Evolutionary conservation across 2,888 invertebrate genomes (phyloP).

Genomic region (Tetropium fuscum): DNA sequence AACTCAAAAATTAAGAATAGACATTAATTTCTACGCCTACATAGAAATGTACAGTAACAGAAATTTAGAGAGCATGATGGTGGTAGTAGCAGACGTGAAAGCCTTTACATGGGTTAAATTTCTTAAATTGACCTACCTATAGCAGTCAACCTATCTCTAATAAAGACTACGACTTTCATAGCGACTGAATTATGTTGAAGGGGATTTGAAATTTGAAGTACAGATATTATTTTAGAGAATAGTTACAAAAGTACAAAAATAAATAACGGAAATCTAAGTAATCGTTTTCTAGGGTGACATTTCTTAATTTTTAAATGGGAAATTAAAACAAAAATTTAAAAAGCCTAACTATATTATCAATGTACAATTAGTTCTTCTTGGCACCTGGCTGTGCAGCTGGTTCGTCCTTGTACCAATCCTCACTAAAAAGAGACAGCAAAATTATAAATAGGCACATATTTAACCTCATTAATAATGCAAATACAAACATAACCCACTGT

Average conservation of each 20-base stretch:
- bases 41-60: background rate
- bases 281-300: background rate
- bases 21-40: background rate
- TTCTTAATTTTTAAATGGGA: constrained; percentile 17
- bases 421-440: constrained; percentile 70
- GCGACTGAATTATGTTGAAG: no score
- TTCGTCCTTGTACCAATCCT: constrained; percentile 93
- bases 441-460: no score
- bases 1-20: constrained; percentile 13
- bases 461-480: no score
- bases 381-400: constrained; percentile 68
- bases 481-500: no score
- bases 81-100: no score
- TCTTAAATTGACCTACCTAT: no score
- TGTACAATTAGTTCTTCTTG: constrained; percentile 45
- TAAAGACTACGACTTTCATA: no score
- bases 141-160: no score
- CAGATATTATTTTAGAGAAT: background rate
- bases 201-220: no score
- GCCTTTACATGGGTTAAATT: no score
- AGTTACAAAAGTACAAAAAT: constrained; percentile 16
- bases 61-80: constrained; percentile 5
- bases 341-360: constrained; percentile 6
- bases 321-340: constrained; percentile 5
- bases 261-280: constrained; percentile 17